Conservation (phyloP, 2,113 vertebrate species). For the Mobula birostris region DNA sequence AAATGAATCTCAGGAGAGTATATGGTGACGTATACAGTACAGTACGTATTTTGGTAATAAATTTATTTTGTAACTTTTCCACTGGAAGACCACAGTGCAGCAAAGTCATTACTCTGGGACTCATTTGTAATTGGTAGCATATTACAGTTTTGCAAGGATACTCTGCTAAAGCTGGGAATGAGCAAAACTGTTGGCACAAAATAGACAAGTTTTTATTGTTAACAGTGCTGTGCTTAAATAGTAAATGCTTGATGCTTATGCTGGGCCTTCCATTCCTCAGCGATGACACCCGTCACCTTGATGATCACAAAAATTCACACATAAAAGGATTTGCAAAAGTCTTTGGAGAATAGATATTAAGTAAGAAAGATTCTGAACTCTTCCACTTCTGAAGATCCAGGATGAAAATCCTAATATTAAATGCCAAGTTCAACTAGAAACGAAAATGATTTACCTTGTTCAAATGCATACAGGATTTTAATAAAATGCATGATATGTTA, state of each 20-base stretch:
- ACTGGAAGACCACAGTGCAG: not conserved
- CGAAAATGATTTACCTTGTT: not conserved
- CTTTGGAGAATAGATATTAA: constrained; percentile 2
- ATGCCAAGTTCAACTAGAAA: not conserved
- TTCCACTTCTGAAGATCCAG: constrained; percentile 3
- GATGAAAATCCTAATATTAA: constrained; percentile 11
- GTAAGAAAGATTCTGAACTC: not conserved
- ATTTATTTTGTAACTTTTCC: too few species aligned
- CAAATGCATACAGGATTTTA: not conserved
- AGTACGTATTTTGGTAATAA: too few species aligned
- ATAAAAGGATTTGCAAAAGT: constrained; percentile 20
- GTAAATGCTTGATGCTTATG: not conserved
- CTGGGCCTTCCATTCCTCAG: not conserved
- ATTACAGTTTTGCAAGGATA: too few species aligned
- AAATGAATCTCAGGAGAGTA: too few species aligned
- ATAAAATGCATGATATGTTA: not conserved
- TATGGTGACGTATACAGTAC: too few species aligned
- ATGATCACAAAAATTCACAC: constrained; percentile 23
- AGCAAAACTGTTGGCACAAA: not conserved
- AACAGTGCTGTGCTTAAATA: not conserved
- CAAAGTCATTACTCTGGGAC: not conserved
- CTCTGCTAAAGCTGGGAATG: not conserved
- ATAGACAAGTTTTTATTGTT: not conserved
- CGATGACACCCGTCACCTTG: not conserved
- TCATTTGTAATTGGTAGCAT: not conserved